Evolutionary conservation across 2,888 invertebrate species (phyloP).

Genomic region (Herminia tarsipennalis): DNA sequence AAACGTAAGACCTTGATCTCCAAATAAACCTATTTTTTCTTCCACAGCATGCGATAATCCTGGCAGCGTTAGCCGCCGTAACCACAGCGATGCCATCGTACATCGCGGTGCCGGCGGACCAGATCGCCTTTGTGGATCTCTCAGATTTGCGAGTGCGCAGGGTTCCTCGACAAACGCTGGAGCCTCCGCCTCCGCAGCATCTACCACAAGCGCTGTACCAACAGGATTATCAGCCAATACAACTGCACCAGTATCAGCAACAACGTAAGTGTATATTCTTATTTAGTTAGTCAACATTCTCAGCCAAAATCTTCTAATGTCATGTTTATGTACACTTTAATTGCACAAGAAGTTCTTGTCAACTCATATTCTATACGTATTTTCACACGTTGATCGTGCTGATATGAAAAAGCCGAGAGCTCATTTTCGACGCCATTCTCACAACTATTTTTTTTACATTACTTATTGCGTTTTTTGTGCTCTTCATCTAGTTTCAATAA

Average conservation of each 20-base stretch:
- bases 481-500: no score
- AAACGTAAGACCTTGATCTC: background rate
- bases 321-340: no score
- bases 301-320: no score
- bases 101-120: slow-evolving; percentile 87
- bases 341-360: no score
- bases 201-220: slow-evolving; percentile 57
- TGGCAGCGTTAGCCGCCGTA: slow-evolving; percentile 58
- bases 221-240: slow-evolving; percentile 66
- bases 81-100: slow-evolving; percentile 82
- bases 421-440: no score
- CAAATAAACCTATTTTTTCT: slow-evolving; percentile 17
- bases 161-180: slow-evolving; percentile 70
- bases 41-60: slow-evolving; percentile 63
- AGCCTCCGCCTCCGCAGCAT: slow-evolving; percentile 56
- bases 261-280: slow-evolving; percentile 65
- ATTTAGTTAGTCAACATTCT: no score
- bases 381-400: no score
- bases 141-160: slow-evolving; percentile 66
- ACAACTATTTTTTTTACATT: no score
- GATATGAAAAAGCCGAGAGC: no score
- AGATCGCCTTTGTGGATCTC: slow-evolving; percentile 85
- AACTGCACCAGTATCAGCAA: slow-evolving; percentile 60
- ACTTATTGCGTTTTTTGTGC: no score
- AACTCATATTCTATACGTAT: no score